Conservation (phyloP, 2,797 vertebrate genomes). For the Nannoperca australis region DNA sequence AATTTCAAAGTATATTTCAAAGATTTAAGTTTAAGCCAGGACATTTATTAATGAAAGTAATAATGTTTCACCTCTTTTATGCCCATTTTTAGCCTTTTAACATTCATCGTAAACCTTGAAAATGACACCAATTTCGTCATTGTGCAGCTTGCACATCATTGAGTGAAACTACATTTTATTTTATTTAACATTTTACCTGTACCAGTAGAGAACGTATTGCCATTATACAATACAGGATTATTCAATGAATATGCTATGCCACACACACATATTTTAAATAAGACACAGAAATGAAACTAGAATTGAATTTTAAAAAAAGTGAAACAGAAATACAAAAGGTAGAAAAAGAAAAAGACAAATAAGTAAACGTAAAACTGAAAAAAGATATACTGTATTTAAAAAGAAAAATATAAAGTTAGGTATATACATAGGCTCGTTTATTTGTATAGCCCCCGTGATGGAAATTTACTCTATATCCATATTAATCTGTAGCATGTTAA, state of each 20-base stretch:
- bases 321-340: neutral
- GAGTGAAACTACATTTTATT: neutral
- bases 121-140: neutral
- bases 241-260: neutral
- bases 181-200: neutral
- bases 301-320: neutral
- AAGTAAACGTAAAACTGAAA: neutral
- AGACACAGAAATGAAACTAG: neutral
- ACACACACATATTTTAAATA: neutral
- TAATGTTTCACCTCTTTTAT: constrained; percentile 8
- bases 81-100: constrained; percentile 1
- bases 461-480: no score
- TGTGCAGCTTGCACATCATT: neutral
- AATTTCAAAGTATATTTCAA: constrained; percentile 29
- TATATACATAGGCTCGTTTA: neutral
- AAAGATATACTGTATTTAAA: neutral
- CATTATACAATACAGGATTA: neutral
- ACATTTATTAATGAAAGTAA: constrained; percentile 17
- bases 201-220: neutral
- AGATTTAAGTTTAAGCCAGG: neutral
- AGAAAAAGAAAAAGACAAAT: neutral
- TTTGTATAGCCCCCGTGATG: neutral
- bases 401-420: neutral
- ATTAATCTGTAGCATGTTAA: no score
- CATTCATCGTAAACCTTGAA: neutral